Evolutionary conservation across 1,140 invertebrate genomes (phyloP).

Genomic region (Pogonomyrmex barbatus): DNA sequence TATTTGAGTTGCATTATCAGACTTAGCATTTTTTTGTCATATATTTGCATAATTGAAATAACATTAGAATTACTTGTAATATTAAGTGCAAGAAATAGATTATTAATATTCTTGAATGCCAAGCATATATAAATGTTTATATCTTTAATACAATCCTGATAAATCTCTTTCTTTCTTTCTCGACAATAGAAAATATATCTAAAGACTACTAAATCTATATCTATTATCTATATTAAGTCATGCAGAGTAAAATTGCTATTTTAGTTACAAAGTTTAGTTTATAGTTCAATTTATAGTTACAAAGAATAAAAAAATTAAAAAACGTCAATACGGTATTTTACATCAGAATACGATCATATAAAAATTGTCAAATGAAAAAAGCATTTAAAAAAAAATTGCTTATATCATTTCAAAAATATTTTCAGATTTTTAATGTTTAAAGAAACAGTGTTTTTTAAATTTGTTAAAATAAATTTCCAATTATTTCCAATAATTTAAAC

Average conservation of each 20-base stretch:
- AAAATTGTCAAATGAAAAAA: not conserved
- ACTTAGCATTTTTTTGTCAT: slow-evolving; percentile 15
- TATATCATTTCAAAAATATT: not conserved
- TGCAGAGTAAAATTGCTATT: not conserved
- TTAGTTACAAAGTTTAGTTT: not conserved
- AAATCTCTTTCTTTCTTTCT: not conserved
- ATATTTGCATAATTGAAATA: not conserved
- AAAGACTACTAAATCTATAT: not conserved
- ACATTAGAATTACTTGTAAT: slow-evolving; percentile 8
- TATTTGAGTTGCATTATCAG: not conserved
- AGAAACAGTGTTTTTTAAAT: not conserved
- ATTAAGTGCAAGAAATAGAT: not conserved
- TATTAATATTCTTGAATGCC: not conserved
- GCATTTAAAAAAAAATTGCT: not conserved
- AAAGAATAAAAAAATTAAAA: not conserved
- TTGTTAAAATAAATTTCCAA: not conserved
- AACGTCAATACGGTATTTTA: not conserved
- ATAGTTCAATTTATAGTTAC: no score
- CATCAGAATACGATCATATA: not conserved
- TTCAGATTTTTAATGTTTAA: not conserved
- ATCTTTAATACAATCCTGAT: not conserved
- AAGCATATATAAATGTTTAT: not conserved
- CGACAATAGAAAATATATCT: not conserved
- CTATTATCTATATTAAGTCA: not conserved
- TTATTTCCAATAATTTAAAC: not conserved